Conservation (phyloP, 1,140 invertebrate species). For the Dendrolimus kikuchii region DNA sequence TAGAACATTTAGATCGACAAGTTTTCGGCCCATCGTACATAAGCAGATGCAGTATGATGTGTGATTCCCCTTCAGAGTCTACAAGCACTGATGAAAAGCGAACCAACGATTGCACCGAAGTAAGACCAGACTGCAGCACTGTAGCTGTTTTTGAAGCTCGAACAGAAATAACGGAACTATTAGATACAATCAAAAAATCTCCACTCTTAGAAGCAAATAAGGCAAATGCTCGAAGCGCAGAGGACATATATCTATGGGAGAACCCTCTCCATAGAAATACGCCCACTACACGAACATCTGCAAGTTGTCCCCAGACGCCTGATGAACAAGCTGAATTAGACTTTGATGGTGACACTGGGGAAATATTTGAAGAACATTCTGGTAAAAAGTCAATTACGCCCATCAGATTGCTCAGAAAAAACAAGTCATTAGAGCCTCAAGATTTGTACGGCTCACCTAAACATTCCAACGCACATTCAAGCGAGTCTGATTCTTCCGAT, state of each 20-base stretch:
- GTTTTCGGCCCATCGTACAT: conserved; percentile 76
- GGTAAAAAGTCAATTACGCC: conserved; percentile 77
- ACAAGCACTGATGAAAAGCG: conserved; percentile 58
- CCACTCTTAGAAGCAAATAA: conserved; percentile 47
- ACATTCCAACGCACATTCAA: conserved; percentile 41
- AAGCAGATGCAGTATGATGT: conserved; percentile 47
- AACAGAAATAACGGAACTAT: conserved; percentile 27
- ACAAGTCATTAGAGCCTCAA: conserved; percentile 49
- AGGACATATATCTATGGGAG: conserved; percentile 84
- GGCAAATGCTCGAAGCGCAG: conserved; percentile 61
- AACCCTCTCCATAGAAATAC: conserved; percentile 78
- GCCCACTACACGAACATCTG: conserved; percentile 52
- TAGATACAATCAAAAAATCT: conserved; percentile 44
- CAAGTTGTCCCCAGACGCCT: conserved; percentile 74
- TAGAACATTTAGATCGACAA: conserved; percentile 87
- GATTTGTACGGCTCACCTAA: conserved; percentile 25
- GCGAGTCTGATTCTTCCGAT: conserved; percentile 52
- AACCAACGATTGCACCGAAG: conserved; percentile 44
- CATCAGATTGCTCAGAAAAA: conserved; percentile 69
- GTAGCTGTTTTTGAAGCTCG: conserved; percentile 30
- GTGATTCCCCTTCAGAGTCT: conserved; percentile 58
- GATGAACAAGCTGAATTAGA: conserved; percentile 80
- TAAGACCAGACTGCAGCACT: conserved; percentile 21
- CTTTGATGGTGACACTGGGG: conserved; percentile 74
- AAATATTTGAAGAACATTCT: conserved; percentile 75